Percentiles rank a stretch among this genome's conserved stretches.
phyloP scores from a whole-genome alignment of 2,113 vertebrate genomes.

The Stigmatopora nigra region DNA sequence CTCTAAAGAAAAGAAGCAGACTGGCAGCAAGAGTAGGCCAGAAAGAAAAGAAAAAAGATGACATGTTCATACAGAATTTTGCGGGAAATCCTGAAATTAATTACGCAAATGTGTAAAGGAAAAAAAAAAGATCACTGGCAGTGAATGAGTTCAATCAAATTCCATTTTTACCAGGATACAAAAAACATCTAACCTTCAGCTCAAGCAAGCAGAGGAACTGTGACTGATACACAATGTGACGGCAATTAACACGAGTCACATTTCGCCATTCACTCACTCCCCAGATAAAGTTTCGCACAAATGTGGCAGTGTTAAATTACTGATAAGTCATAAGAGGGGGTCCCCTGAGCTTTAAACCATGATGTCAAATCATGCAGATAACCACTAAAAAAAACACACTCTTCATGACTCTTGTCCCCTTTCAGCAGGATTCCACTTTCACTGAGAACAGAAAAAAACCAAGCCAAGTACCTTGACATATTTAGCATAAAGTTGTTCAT shows the following conservation, averaged over 20 bases:
- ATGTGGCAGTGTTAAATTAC: slow-evolving; percentile 1
- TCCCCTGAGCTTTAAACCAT: slow-evolving; percentile 11
- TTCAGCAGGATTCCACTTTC: not conserved
- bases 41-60: slow-evolving; percentile 10
- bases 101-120: not conserved
- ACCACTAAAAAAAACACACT: not conserved
- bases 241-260: slow-evolving; percentile 7
- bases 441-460: not conserved
- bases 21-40: slow-evolving; percentile 9
- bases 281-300: not conserved
- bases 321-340: slow-evolving; percentile 31
- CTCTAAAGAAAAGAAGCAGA: not conserved
- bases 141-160: not conserved
- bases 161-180: not conserved
- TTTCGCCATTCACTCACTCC: slow-evolving; percentile 2
- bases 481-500: slow-evolving; percentile 98
- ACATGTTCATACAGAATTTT: not conserved
- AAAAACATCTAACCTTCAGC: not conserved
- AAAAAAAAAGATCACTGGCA: too few species aligned
- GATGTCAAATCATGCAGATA: not conserved
- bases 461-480: slow-evolving; percentile 85
- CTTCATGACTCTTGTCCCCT: not conserved
- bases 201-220: not conserved
- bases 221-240: slow-evolving; percentile 9
- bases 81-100: not conserved